A percentile compares a stretch with the other conserved stretches of the same genome.
phyloP scores from a whole-genome alignment of 2,797 vertebrate species.

The Moxostoma hubbsi region DNA sequence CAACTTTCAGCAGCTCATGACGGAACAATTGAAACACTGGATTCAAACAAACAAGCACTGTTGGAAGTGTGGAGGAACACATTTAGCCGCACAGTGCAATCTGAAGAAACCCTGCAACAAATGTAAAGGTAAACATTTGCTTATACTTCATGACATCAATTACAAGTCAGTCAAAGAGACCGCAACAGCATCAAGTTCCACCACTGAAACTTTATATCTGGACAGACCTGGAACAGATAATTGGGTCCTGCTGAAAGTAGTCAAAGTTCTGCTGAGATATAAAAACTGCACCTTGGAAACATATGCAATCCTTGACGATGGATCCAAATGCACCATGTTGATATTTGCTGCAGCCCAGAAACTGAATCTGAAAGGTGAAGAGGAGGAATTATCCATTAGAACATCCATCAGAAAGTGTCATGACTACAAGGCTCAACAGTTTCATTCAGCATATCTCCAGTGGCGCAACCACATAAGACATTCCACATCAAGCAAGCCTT shows the following conservation, averaged over 20 bases:
- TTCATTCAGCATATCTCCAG: background rate
- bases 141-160: background rate
- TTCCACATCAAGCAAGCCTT: background rate
- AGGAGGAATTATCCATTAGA: background rate
- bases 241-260: background rate
- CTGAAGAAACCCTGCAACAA: background rate
- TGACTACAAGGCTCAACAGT: background rate
- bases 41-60: background rate
- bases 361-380: constrained; percentile 5
- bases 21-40: no score
- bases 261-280: background rate
- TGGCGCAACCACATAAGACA: background rate
- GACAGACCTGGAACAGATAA: background rate
- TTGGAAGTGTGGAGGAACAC: background rate
- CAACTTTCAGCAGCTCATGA: background rate
- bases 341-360: background rate
- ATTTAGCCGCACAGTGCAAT: background rate
- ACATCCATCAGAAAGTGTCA: background rate
- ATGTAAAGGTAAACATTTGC: background rate
- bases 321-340: background rate
- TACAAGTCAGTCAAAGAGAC: background rate
- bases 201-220: background rate
- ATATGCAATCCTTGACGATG: no score
- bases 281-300: background rate
- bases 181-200: background rate